phyloP scores from a whole-genome alignment of 1,140 invertebrate species.

The Pogonomyrmex californicus region DNA sequence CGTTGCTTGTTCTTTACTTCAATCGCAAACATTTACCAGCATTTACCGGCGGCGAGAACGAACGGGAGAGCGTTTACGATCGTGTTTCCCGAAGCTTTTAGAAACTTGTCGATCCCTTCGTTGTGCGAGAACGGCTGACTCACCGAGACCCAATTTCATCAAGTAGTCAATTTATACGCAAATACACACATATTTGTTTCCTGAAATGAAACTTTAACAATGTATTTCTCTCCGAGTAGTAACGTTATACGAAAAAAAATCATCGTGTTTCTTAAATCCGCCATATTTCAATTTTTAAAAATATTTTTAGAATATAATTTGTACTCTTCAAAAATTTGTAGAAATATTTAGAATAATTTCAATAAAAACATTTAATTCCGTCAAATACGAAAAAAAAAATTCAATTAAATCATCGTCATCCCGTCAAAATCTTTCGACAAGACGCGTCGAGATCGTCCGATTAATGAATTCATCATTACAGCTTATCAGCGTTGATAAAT shows the following conservation, averaged over 20 bases:
- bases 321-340: neutral
- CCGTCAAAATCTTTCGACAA: neutral
- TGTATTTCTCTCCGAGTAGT: conserved; percentile 4
- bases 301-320: neutral
- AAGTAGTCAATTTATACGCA: conserved; percentile 51
- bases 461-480: neutral
- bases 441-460: neutral
- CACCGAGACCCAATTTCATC: conserved; percentile 58
- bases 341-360: neutral
- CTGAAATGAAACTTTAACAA: conserved; percentile 13
- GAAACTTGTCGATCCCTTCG: conserved; percentile 52
- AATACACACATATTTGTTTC: conserved; percentile 12
- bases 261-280: neutral
- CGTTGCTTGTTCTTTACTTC: conserved; percentile 50
- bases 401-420: neutral
- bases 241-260: neutral
- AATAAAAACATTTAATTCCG: too few relatives aligned
- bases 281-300: neutral
- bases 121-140: conserved; percentile 42
- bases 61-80: conserved; percentile 40
- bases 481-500: neutral
- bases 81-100: conserved; percentile 51
- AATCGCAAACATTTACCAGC: conserved; percentile 34
- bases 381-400: too few relatives aligned
- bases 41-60: conserved; percentile 4